A percentile compares a stretch with the other conserved stretches of the same genome.
These are phyloP conservation scores for Leptobrachium leishanense DNA, from an alignment of 2,113 vertebrate genomes.

Conservation along the genomic window DNA sequence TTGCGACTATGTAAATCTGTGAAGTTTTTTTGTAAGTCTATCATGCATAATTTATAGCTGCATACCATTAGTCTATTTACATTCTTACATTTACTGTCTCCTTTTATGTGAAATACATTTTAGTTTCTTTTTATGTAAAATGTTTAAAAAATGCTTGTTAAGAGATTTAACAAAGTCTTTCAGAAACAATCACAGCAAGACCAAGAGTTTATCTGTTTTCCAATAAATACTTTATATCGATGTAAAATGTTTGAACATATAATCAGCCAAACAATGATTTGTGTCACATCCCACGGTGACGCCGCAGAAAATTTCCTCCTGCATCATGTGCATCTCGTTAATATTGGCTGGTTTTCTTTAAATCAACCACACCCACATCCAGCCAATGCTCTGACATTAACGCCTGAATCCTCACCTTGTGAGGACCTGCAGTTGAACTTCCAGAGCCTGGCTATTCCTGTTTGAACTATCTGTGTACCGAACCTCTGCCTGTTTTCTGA, in stretches of 20 bases:
- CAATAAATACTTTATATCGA: constrained; percentile 76
- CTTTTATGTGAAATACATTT: constrained; percentile 70
- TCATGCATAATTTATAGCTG: constrained; percentile 83
- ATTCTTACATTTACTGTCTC: constrained; percentile 73
- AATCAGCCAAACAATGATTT: constrained; percentile 8
- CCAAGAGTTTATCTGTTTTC: constrained; percentile 72
- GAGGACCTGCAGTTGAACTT: too few species aligned
- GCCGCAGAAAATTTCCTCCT: too few species aligned
- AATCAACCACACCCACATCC: too few species aligned
- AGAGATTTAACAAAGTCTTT: constrained; percentile 68
- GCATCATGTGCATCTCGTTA: too few species aligned
- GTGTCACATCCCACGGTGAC: too few species aligned
- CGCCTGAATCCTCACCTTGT: too few species aligned
- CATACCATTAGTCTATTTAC: constrained; percentile 84
- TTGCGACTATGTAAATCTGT: constrained; percentile 76
- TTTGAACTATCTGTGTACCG: too few species aligned
- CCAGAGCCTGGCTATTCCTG: too few species aligned
- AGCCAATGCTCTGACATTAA: too few species aligned
- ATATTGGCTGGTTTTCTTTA: too few species aligned
- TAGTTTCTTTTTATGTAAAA: constrained; percentile 74
- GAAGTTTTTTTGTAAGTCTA: constrained; percentile 75
- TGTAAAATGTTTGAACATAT: constrained; percentile 49
- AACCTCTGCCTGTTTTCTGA: too few species aligned
- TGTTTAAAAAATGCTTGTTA: constrained; percentile 70
- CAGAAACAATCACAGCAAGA: constrained; percentile 61